Percentiles rank a stretch among this genome's conserved stretches.
Conservation (phyloP, 2,113 vertebrate genomes). For the Clarias magur region DNA sequence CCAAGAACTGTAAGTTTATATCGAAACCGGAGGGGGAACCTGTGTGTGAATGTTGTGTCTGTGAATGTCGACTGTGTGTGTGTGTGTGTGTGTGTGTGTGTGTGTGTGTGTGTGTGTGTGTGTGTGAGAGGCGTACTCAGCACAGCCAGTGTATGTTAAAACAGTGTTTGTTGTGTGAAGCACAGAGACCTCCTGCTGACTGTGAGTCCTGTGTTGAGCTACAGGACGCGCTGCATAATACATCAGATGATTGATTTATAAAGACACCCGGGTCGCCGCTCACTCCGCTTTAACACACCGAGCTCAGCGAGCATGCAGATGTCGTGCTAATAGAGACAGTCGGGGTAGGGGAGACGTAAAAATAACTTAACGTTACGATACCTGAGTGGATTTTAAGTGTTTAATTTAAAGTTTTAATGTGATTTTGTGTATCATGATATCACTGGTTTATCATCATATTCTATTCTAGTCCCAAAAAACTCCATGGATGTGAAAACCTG, state of each 20-base stretch:
- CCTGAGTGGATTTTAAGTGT: too few relatives aligned
- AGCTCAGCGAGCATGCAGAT: neutral
- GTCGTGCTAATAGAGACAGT: neutral
- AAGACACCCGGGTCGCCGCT: constrained; percentile 1
- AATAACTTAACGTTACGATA: neutral
- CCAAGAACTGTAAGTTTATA: neutral
- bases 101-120: neutral
- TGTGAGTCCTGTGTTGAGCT: constrained; percentile 1
- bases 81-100: neutral
- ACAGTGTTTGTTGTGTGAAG: constrained; percentile 21
- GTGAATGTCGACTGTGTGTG: neutral
- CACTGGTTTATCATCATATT: neutral
- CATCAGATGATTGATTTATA: constrained; percentile 37
- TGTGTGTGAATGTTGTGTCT: neutral
- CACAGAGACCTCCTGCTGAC: constrained; percentile 20
- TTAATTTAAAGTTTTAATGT: too few relatives aligned
- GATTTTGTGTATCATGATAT: neutral
- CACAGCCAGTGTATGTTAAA: constrained; percentile 8
- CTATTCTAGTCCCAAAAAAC: neutral
- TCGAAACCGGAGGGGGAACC: neutral
- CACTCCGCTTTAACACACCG: neutral
- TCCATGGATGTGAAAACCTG: too few relatives aligned
- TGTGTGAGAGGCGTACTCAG: neutral
- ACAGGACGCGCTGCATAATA: constrained; percentile 28
- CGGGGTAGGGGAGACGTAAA: too few relatives aligned